Conservation (phyloP, 2,888 invertebrate species). For the Himalopsyche japonica region DNA sequence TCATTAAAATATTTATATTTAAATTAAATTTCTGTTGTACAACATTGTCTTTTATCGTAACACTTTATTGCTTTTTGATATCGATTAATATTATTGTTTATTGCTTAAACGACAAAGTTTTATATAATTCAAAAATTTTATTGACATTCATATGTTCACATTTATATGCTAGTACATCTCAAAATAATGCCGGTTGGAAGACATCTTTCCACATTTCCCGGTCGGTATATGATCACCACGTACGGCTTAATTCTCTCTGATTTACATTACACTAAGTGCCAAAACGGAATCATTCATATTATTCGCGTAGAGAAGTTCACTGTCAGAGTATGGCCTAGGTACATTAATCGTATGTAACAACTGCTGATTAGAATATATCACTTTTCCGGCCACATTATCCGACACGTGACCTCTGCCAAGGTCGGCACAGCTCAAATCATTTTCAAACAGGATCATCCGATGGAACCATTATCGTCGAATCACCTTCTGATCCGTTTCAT, state of each 20-base stretch:
- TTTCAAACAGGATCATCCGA: conserved; percentile 32
- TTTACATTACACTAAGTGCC: neutral
- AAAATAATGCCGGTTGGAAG: too few species aligned
- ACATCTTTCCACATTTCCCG: too few species aligned
- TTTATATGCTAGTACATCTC: too few species aligned
- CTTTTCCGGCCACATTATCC: neutral
- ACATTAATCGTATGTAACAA: neutral
- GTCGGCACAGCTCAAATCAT: conserved; percentile 20
- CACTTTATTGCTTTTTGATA: too few species aligned
- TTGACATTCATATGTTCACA: too few species aligned
- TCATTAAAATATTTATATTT: too few species aligned
- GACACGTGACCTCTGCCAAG: conserved; percentile 13
- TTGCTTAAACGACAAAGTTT: too few species aligned
- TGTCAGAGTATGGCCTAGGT: neutral
- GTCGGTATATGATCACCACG: too few species aligned
- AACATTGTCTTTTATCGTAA: too few species aligned
- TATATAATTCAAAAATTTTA: too few species aligned
- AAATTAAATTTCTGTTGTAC: too few species aligned
- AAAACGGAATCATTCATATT: neutral
- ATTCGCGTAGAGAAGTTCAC: neutral
- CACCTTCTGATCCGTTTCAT: neutral
- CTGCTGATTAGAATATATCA: neutral
- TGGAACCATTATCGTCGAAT: neutral
- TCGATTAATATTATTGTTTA: too few species aligned
- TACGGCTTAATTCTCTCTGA: neutral